phyloP scores from a whole-genome alignment of 2,113 vertebrate genomes.

The Bos taurus region ARS-UCD2.0 NC_037333.1:59547001-59547500 shows the following conservation, averaged over 20 bases:
- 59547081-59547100: not conserved
- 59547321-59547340: not conserved
- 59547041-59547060: not conserved
- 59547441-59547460: not conserved
- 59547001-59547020: not conserved
- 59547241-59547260: constrained; percentile 37
- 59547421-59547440: not conserved
- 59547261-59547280: constrained; percentile 26
- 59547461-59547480: not conserved
- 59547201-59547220: constrained; percentile 23
- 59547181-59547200: constrained; percentile 16
- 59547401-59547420: not conserved
- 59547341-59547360: not conserved
- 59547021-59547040: not conserved
- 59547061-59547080: not conserved
- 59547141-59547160: constrained; percentile 18
- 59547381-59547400: not conserved
- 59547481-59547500: not conserved
- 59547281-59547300: not conserved
- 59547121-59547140: not conserved
- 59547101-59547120: not conserved
- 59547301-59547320: not conserved
- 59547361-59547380: not conserved
- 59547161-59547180: not conserved
- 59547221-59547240: constrained; percentile 51